phyloP scores from a whole-genome alignment of 2,113 vertebrate genomes.

The Sinocyclocheilus rhinocerous region DNA sequence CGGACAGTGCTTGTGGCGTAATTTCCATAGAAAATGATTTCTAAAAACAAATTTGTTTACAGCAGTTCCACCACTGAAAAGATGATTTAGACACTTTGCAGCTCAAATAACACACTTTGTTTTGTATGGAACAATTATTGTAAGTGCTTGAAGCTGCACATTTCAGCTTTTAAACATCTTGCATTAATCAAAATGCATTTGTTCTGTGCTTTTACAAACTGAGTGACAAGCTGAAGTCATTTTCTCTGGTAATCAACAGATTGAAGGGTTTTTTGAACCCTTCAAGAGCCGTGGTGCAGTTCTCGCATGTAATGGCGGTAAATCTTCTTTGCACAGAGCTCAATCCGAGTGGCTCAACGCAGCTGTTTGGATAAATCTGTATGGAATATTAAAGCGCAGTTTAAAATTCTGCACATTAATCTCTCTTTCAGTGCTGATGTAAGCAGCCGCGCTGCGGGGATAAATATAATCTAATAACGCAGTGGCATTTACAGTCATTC shows the following conservation, averaged over 20 bases:
- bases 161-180: background rate
- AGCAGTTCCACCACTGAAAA: background rate
- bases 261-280: background rate
- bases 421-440: constrained; percentile 52
- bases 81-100: background rate
- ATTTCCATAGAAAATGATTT: background rate
- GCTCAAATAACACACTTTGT: background rate
- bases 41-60: background rate
- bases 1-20: background rate
- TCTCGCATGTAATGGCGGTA: constrained; percentile 6
- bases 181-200: background rate
- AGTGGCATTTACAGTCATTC: constrained; percentile 48
- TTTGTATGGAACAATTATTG: background rate
- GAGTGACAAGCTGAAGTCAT: background rate
- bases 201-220: background rate
- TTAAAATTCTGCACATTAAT: constrained; percentile 51
- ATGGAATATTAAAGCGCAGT: constrained; percentile 43
- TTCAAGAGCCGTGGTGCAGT: constrained; percentile 1
- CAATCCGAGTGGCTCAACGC: constrained; percentile 23
- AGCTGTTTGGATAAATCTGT: constrained; percentile 32
- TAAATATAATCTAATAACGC: constrained; percentile 57
- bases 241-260: background rate
- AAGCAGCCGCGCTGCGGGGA: constrained; percentile 46
- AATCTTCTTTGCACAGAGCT: constrained; percentile 38
- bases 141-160: background rate